Evolutionary conservation across 2,797 vertebrate species (phyloP), one percentile per base, ranked within the genome.

Genomic region (Anabacerthia variegaticeps): DNA sequence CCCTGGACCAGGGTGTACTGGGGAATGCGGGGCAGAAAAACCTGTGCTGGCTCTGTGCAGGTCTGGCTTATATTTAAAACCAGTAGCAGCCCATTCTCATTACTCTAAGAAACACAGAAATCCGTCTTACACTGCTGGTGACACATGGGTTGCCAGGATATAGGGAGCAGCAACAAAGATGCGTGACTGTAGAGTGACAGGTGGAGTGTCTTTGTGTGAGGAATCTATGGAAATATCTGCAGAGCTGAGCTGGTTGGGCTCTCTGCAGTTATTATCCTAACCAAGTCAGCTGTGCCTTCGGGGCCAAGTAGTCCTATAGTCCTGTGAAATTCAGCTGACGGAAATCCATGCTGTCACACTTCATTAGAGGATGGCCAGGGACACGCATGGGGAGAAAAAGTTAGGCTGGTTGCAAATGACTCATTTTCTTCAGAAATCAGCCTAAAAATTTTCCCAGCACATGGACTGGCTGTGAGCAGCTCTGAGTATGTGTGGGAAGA

Each of bases 41-140:
- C 7, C 16, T 2, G 2, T 51, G 23, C 44, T 67, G 28, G 11
- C 13, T 54, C n/a, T 92, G 4, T 6, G 6, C 0, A 0, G 17
- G 34, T 69, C 59, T 92, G 85, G 8, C 14, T 85, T 43, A 8
- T 4, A 3, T 27, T 88, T 67, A 76, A 89, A 69, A 85, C 32
- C 15, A 69, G 22, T 10, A 56, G 15, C 67, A 82, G 36, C 14
- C 12, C 44, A 16, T 62, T 85, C 49, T 43, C 7, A 2, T 54
- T n/a, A 6, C 27, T 23, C 12, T 36, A 10, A 61, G 34, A 67
- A 69, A 52, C 7, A 52, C 23, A 62, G 20, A 89, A 76, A 75
- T 71, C 12, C 27, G 17, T 76, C 48, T 63, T 27, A 48, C 5
- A 7, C 24, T 44, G 34, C 32, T 74, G 56, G 27, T 67, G 59